phyloP scores from a whole-genome alignment of 2,797 vertebrate genomes.

The Heterohyrax brucei region DNA sequence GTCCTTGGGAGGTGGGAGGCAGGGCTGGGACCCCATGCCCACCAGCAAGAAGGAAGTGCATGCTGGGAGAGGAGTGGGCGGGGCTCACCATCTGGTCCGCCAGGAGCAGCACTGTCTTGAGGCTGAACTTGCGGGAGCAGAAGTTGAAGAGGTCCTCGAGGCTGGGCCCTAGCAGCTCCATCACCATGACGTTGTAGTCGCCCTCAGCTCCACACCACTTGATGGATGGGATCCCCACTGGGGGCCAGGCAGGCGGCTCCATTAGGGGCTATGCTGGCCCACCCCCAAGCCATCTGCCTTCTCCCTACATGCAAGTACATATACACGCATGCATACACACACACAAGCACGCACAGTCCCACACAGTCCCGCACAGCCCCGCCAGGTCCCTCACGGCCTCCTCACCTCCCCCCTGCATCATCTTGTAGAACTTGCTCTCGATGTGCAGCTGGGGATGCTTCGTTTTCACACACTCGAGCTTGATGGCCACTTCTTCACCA shows the following conservation, averaged over 20 bases:
- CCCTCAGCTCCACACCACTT: conserved; percentile 99
- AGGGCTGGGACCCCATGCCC: background rate
- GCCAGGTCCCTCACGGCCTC: background rate
- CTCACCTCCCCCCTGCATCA: conserved; percentile 99
- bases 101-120: conserved; percentile 97
- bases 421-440: conserved; percentile 99
- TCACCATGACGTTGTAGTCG: conserved; percentile 99
- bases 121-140: conserved; percentile 98
- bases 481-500: conserved; percentile 98
- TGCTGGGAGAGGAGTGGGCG: rapidly evolving
- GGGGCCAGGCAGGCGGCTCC: background rate
- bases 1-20: background rate
- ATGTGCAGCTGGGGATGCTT: conserved; percentile 99
- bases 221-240: conserved; percentile 98
- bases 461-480: conserved; percentile 98
- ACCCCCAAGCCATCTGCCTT: background rate
- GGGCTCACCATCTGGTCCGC: conserved; percentile 97
- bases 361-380: background rate
- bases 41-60: background rate
- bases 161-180: conserved; percentile 98
- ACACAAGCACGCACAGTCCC: background rate
- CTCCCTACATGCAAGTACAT: background rate
- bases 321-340: background rate
- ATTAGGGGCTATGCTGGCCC: background rate
- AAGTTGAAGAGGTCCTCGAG: conserved; percentile 99